Percentiles rank a stretch among this genome's conserved stretches.
phyloP scores from a whole-genome alignment of 1,140 invertebrate species.

The Achatina immaculata region DNA sequence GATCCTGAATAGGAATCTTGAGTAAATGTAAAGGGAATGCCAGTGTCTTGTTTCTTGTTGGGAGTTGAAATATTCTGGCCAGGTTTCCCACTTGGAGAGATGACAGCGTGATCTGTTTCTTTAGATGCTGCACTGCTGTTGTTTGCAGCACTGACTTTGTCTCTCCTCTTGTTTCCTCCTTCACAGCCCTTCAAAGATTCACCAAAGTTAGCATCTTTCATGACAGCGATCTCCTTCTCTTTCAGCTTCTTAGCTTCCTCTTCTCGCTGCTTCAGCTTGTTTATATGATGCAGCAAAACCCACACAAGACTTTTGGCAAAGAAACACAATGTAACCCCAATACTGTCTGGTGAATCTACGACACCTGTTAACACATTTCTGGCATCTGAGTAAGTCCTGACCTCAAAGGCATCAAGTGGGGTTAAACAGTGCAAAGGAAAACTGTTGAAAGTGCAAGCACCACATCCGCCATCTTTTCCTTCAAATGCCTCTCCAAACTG shows the following conservation, averaged over 20 bases:
- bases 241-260: conserved; percentile 37
- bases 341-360: conserved; percentile 71
- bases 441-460: conserved; percentile 56
- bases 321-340: conserved; percentile 63
- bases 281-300: conserved; percentile 70
- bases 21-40: neutral
- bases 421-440: conserved; percentile 67
- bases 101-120: neutral
- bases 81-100: neutral
- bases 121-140: conserved; percentile 34
- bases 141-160: conserved; percentile 37
- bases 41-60: neutral
- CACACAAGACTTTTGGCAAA: conserved; percentile 71
- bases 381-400: conserved; percentile 72
- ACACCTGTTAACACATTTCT: conserved; percentile 73
- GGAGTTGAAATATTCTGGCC: no score
- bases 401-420: conserved; percentile 60
- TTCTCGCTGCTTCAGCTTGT: conserved; percentile 56
- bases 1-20: conserved; percentile 47
- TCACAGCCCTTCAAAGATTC: neutral
- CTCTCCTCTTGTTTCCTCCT: conserved; percentile 23
- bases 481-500: conserved; percentile 72
- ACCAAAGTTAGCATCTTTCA: conserved; percentile 24
- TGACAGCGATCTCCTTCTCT: conserved; percentile 38
- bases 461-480: conserved; percentile 38